Evolutionary conservation across 1,140 invertebrate genomes (phyloP), one percentile per base, ranked within the genome.

Genomic region (Saccostrea cuccullata): DNA sequence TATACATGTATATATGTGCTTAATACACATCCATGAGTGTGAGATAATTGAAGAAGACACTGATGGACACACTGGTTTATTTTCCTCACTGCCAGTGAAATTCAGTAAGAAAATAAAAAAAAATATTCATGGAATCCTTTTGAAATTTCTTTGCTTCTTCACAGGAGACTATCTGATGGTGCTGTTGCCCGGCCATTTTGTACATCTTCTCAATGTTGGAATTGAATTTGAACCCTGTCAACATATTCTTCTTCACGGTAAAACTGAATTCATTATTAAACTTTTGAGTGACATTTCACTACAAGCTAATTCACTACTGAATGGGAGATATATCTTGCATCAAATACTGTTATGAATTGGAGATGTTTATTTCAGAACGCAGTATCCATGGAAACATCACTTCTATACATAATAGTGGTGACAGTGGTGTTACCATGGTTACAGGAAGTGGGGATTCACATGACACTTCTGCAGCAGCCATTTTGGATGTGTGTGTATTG

Each of bases 191-290:
- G 94, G 94, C 12, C 91, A 91, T 85, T 94, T 94, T 91, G 87
- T 92, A n/a, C 94, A 94, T 89, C 77, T 94, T 23, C 87, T 94
- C n/a, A 94, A 94, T 91, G 92, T 94, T 0, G 88, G 90, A 47
- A 91, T 93, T 20, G 92, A 93, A 82, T 94, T 91, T 92, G 94
- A 94, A 88, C 93, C 94, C 0, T 94, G 93, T 64, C 93, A 94
- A 56, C 94, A 94, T 84, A 94, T 94, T 30, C 60, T 94, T 12
- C 88, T 93, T 13, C 94, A 94, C 84, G 91, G 94, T 94, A 47
- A 47, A 47, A 2, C 47, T 47, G 47, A 8, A 6, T 0, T 47
- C 0, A 47, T 9, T 0, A 47, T 47, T 47, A 9, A 47, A 9
- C 0, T 47, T 47, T 6, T 47, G 47, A 2, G 47, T 47, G 47